Evolutionary conservation across 2,888 invertebrate species (phyloP), one percentile per base, ranked within the genome.

Genomic region (Calliphora vomitoria): DNA sequence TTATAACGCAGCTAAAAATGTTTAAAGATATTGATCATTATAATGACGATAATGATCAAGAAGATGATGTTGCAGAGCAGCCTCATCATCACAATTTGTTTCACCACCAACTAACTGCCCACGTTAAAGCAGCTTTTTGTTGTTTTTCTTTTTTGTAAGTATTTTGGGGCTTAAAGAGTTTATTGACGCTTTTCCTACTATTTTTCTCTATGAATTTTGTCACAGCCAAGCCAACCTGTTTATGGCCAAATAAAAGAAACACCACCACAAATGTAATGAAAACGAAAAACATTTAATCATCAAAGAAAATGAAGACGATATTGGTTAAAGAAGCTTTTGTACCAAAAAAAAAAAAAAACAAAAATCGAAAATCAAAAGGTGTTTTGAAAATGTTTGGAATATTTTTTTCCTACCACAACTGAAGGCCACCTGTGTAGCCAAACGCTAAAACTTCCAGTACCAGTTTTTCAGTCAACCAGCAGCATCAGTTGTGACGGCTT

Each of bases 131-230:
- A 47, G n/a, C 58, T 58, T 50, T 62, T 10, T 58, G 35, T 13
- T 66, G 4, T 74, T 35, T 31, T 64, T 18, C 8, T 64, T 18
- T 53, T 13, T 60, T 64, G 44, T 53, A 20, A 38, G 1, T 58
- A 60, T 41, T 44, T 31, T 74, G 44, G n/a, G 15, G 13, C 15
- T 78, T 82, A n/a, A 62, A 75, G 31, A 87, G 86, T 87, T 87
- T 87, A 72, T 87, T 87, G 86, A 83, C 86, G 83, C 71, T 80
- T 87, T 87, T 84, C 74, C 74, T 75, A 71, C 55, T 53, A 6
- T 60, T 55, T 76, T 20, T n/a, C n/a, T 60, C 5, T 31, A 8
- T 25, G 11, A 58, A 64, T 71, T 80, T 83, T 76, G 72, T 86
- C 83, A 76, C 75, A 25, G 25, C 25, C 25, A 62, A 58, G 75